These are phyloP conservation scores for Lycodopsis pacificus DNA, from an alignment of 2,797 vertebrate species.

Conservation along the genomic window DNA sequence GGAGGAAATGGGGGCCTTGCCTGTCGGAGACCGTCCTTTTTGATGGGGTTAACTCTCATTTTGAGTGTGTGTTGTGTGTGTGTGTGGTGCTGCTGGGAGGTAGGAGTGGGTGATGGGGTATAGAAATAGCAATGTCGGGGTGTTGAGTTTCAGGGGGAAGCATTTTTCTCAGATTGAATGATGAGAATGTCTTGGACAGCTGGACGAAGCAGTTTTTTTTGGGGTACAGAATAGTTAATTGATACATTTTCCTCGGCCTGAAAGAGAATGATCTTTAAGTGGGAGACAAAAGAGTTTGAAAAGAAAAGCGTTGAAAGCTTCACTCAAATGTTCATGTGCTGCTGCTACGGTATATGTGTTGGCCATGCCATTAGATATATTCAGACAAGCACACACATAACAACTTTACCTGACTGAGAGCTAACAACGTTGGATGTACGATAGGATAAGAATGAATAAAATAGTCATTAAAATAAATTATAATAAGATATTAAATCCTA, in stretches of 20 bases:
- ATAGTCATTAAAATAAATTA: neutral
- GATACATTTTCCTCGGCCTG: slow-evolving; percentile 27
- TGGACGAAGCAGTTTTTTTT: slow-evolving; percentile 17
- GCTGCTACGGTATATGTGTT: neutral
- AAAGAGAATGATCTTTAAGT: slow-evolving; percentile 21
- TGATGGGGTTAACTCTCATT: slow-evolving; percentile 74
- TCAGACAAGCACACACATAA: neutral
- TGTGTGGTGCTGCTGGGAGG: slow-evolving; percentile 22
- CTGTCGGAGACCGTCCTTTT: slow-evolving; percentile 59
- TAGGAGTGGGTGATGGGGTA: slow-evolving; percentile 7
- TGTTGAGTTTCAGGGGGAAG: slow-evolving; percentile 49
- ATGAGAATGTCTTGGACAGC: slow-evolving; percentile 29
- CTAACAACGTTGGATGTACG: neutral
- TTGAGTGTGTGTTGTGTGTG: slow-evolving; percentile 31
- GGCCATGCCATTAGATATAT: neutral
- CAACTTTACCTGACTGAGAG: neutral
- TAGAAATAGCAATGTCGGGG: slow-evolving; percentile 21
- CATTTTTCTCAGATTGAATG: slow-evolving; percentile 45
- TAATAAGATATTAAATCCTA: neutral
- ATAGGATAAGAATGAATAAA: neutral
- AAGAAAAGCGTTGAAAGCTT: neutral
- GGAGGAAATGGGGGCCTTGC: slow-evolving; percentile 69
- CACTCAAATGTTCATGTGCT: neutral
- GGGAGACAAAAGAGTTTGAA: neutral
- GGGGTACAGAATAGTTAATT: slow-evolving; percentile 39